phyloP scores from a whole-genome alignment of 2,113 vertebrate genomes.

The Brienomyrus longianalis region DNA sequence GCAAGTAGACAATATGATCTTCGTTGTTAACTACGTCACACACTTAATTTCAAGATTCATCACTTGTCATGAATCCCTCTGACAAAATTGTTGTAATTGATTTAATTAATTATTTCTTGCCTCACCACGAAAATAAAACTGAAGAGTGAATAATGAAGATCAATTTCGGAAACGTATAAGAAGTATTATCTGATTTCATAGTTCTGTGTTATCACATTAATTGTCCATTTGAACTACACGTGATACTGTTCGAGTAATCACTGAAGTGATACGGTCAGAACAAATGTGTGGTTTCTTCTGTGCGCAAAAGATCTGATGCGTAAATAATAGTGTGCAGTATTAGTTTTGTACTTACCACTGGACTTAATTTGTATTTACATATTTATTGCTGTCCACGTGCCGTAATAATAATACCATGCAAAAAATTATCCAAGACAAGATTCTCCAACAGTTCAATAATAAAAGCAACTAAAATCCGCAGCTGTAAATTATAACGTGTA shows the following conservation, averaged over 20 bases:
- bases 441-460: not conserved
- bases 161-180: constrained; percentile 20
- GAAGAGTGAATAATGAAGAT: constrained; percentile 19
- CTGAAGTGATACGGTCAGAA: constrained; percentile 14
- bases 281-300: constrained; percentile 13
- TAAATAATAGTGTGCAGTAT: not conserved
- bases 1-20: not conserved
- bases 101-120: constrained; percentile 24
- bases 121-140: constrained; percentile 19
- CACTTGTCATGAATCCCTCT: not conserved
- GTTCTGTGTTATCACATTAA: constrained; percentile 24
- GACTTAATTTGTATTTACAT: constrained; percentile 17
- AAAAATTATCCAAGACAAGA: not conserved
- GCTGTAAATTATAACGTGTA: not conserved
- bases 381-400: constrained; percentile 10
- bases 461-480: not conserved
- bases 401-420: not conserved
- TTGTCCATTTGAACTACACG: constrained; percentile 23
- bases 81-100: constrained; percentile 18
- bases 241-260: constrained; percentile 25
- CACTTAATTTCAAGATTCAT: constrained; percentile 4
- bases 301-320: constrained; percentile 1
- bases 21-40: not conserved
- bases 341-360: constrained; percentile 1
- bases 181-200: constrained; percentile 30